These are phyloP conservation scores for Setipinna tenuifilis DNA, from an alignment of 2,797 vertebrate species.

Conservation along the genomic window DNA sequence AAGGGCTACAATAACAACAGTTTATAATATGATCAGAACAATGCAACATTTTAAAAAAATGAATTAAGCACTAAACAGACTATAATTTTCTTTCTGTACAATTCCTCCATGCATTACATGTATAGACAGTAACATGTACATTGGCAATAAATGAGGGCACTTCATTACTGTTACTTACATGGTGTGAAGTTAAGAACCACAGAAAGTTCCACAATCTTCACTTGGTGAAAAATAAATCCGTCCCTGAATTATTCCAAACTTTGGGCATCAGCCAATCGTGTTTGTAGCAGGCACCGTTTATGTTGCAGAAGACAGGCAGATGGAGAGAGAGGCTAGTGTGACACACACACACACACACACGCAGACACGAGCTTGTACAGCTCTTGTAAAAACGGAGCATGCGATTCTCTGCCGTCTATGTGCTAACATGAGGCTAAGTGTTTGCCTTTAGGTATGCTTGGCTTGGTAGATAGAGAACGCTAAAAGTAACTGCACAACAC, in stretches of 20 bases:
- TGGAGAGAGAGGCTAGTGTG: background rate
- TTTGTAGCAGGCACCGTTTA: background rate
- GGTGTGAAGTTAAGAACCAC: background rate
- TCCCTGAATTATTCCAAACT: constrained; percentile 2
- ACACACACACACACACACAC: background rate
- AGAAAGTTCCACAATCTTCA: background rate
- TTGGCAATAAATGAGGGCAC: background rate
- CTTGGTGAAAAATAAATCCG: background rate
- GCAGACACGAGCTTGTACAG: constrained; percentile 2
- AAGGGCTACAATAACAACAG: background rate
- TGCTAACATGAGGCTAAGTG: constrained; percentile 18
- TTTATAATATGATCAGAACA: background rate
- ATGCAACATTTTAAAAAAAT: background rate
- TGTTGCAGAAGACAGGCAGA: background rate
- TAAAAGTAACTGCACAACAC: constrained; percentile 17
- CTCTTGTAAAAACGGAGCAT: background rate
- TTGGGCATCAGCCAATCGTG: background rate
- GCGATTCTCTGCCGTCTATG: constrained; percentile 4
- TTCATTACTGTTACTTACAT: background rate
- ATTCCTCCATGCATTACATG: background rate
- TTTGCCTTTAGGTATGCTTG: constrained; percentile 19
- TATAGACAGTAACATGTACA: background rate
- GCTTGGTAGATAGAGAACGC: constrained; percentile 7
- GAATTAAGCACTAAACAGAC: background rate
- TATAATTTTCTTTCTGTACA: background rate